A percentile compares a stretch with the other conserved stretches of the same genome.
Conservation (phyloP, 35 echinoderm and acorn worm genomes). For the Chiridota heheva region DNA sequence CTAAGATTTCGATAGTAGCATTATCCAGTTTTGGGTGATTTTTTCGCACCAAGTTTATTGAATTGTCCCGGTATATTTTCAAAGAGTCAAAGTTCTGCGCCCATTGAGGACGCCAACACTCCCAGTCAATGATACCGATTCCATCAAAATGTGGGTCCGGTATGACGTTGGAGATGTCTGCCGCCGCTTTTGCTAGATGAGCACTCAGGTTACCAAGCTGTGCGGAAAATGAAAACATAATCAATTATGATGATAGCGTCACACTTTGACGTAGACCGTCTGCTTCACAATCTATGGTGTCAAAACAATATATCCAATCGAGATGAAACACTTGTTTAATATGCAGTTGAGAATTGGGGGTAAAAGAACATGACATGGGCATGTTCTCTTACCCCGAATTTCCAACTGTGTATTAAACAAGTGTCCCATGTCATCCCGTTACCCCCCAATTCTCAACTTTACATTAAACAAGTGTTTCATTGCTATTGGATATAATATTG, state of each 20-base stretch:
- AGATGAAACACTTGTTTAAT: background rate
- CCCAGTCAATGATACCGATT: constrained; percentile 81
- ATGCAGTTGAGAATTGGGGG: no score
- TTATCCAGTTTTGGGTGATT: constrained; percentile 51
- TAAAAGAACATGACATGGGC: no score
- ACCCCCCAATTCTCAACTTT: no score
- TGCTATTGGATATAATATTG: no score
- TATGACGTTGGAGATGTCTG: constrained; percentile 54
- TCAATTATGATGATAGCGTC: background rate
- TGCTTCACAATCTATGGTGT: background rate
- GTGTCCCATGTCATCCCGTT: no score
- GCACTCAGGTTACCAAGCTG: constrained; percentile 58
- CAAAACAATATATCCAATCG: background rate
- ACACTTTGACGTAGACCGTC: background rate
- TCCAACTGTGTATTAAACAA: no score
- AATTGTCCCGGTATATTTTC: constrained; percentile 6
- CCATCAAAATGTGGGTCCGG: constrained; percentile 70
- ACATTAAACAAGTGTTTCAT: no score
- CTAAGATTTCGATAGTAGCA: constrained; percentile 43
- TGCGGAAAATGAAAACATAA: background rate
- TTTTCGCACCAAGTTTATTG: constrained; percentile 28
- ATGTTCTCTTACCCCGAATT: no score
- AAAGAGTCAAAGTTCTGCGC: background rate
- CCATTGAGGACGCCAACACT: constrained; percentile 63
- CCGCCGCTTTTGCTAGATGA: constrained; percentile 64